phyloP scores from a whole-genome alignment of 2,113 vertebrate genomes.

The Varanus komodoensis region DNA sequence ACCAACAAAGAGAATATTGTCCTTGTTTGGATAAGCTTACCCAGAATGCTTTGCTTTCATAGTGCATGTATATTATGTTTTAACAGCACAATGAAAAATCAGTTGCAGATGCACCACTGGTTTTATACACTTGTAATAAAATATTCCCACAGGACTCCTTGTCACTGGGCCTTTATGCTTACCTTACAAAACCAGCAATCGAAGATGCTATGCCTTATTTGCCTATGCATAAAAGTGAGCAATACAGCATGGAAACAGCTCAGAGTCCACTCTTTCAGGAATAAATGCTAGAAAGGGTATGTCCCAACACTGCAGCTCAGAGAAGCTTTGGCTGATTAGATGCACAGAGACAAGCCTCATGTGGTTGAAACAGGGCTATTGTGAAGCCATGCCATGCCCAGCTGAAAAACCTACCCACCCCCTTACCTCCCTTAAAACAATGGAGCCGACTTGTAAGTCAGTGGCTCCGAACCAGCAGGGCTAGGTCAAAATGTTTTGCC shows the following conservation, averaged over 20 bases:
- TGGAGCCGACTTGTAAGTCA: not conserved
- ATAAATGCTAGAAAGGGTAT: conserved; percentile 23
- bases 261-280: no score
- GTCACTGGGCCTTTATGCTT: conserved; percentile 20
- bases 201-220: conserved; percentile 38
- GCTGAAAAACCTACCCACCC: not conserved
- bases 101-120: conserved; percentile 40
- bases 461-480: not conserved
- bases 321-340: conserved; percentile 3
- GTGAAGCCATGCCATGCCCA: no score
- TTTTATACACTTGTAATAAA: conserved; percentile 47
- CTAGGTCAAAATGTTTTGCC: no score
- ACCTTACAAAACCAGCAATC: conserved; percentile 52
- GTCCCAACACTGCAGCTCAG: not conserved
- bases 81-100: conserved; percentile 61
- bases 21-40: conserved; percentile 70
- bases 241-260: conserved; percentile 47
- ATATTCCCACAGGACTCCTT: conserved; percentile 52
- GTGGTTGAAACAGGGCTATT: not conserved
- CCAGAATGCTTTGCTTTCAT: conserved; percentile 74
- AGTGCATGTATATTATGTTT: conserved; percentile 70
- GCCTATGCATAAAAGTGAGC: conserved; percentile 47
- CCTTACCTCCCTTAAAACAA: not conserved
- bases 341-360: not conserved
- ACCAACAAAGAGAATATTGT: conserved; percentile 79